Evolutionary conservation across 2,113 vertebrate genomes (phyloP).

Genomic region (Fregata magnificens): DNA sequence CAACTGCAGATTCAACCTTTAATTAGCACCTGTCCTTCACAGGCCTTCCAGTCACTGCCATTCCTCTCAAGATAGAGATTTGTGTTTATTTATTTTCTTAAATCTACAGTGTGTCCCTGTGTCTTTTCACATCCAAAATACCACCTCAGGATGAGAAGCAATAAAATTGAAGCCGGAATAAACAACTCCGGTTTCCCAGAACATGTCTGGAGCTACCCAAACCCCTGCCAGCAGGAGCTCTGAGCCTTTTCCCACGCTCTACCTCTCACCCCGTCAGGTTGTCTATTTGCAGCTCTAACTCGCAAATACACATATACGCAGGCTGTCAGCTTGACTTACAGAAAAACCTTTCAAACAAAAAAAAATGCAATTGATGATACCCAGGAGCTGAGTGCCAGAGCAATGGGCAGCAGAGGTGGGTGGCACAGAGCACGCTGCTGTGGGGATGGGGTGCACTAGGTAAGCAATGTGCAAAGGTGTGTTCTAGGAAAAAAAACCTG

Average conservation of each 20-base stretch:
- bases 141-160: not conserved
- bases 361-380: rapidly evolving
- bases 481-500: not conserved
- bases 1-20: not conserved
- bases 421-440: not conserved
- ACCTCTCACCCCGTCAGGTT: not conserved
- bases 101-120: not conserved
- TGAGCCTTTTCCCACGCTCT: not conserved
- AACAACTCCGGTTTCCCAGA: not conserved
- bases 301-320: not conserved
- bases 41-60: not conserved
- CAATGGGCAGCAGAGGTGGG: rapidly evolving
- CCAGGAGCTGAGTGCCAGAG: not conserved
- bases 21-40: not conserved
- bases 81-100: not conserved
- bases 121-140: not conserved
- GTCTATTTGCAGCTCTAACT: not conserved
- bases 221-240: not conserved
- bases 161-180: not conserved
- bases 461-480: not conserved
- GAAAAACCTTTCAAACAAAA: not conserved
- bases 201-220: not conserved
- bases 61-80: not conserved
- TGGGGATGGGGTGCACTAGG: no score
- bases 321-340: not conserved